Base-by-base conservation (phyloP, 2,797 vertebrate species). In the Leuciscus waleckii region DNA sequence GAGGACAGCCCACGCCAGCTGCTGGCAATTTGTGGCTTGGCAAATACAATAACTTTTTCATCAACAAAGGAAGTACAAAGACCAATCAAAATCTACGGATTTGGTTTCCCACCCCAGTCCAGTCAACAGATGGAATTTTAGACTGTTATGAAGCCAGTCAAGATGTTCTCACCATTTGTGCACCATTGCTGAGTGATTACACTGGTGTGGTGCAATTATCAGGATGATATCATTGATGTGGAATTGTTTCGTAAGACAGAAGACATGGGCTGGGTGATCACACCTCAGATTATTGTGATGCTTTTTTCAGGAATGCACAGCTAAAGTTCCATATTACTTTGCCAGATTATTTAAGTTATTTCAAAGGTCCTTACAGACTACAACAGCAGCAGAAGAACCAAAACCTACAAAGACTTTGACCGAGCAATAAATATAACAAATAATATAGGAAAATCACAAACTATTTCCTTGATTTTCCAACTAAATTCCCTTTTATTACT, bases 151-250 rank as follows among this genome's bases (percentile, higher is more conserved):
- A 76, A 65, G 23, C 32, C 56, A 63, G 29, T 49, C 56, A 61
- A 73, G 56, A 51, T 51, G 56, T 83, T 54, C 43, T 35, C 46
- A 63, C 41, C 19, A 26, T 76, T 76, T 67, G 58, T 79, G 13
- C 41, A 49, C 46, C 23, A 29, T 32, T 61, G 46, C 46, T 39
- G 37, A 13, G 63, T 73, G 69, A 71, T 21, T 67, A 76, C 49
- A 39, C 41, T 85, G 43, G 76, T 37, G 46, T 75, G 32, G 16
- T 17, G 2, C 73, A 26, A 88, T 81, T 54, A 71, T 80, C 46
- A 23, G 77, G 70, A 61, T 84, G 61, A 78, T 61, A 54, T 88
- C 83, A 90, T 67, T 87, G 58, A 79, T 70, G 54, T 70, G 63
- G 79, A 79, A 79, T 67, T 82, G 86, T 85, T 82, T 39, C 82